A percentile compares a stretch with the other conserved stretches of the same genome.
phyloP scores from a whole-genome alignment of 1,140 invertebrate species.

The Oppia nitens region DNA sequence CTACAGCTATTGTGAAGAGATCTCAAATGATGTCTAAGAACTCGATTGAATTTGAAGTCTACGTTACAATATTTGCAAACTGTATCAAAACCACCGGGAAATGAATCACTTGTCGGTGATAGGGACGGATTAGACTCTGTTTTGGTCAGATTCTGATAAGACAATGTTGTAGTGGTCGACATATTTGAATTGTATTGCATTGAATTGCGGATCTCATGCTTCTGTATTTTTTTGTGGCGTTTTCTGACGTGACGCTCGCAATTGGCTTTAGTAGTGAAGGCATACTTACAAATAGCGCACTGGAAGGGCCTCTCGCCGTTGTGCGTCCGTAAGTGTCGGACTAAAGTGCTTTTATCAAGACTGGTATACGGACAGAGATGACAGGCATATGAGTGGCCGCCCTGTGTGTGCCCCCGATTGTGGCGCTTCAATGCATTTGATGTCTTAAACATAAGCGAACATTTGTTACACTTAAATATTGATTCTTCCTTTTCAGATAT shows the following conservation, averaged over 20 bases:
- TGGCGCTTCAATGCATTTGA: slow-evolving; percentile 59
- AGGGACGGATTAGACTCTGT: slow-evolving; percentile 9
- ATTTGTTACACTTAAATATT: slow-evolving; percentile 18
- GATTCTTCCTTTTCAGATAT: neutral
- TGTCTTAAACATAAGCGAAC: slow-evolving; percentile 20
- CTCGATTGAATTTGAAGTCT: slow-evolving; percentile 32
- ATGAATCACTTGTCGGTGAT: slow-evolving; percentile 12
- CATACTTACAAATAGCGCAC: slow-evolving; percentile 79
- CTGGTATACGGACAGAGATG: slow-evolving; percentile 79
- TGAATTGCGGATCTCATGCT: slow-evolving; percentile 27
- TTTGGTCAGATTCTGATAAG: neutral
- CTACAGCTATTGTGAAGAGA: slow-evolving; percentile 28
- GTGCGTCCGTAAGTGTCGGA: slow-evolving; percentile 75
- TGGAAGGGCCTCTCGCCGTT: slow-evolving; percentile 88
- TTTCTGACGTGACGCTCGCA: slow-evolving; percentile 52
- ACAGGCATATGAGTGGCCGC: slow-evolving; percentile 50
- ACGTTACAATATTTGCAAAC: slow-evolving; percentile 33
- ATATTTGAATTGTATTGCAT: slow-evolving; percentile 24
- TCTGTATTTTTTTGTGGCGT: slow-evolving; percentile 57
- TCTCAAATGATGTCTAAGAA: slow-evolving; percentile 30
- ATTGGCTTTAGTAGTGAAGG: slow-evolving; percentile 85
- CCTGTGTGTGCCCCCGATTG: slow-evolving; percentile 42
- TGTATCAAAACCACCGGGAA: slow-evolving; percentile 23
- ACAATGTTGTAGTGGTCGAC: slow-evolving; percentile 8
- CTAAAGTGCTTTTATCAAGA: slow-evolving; percentile 70